phyloP scores from a whole-genome alignment of 2,113 vertebrate genomes.

The Tauraco erythrolophus region DNA sequence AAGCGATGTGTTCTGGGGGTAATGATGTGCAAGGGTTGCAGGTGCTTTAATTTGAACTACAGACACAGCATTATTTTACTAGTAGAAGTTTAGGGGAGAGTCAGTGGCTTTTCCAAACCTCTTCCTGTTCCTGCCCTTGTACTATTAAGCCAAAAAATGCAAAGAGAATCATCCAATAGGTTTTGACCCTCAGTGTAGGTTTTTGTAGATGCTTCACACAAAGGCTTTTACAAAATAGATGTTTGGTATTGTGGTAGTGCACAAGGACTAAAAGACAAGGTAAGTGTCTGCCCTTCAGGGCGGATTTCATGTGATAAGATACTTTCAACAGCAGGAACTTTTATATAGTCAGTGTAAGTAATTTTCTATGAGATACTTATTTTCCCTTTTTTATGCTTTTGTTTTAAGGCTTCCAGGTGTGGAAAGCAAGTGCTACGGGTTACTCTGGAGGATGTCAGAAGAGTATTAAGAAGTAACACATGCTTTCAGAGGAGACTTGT shows the following conservation, averaged over 20 bases:
- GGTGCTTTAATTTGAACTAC: not conserved
- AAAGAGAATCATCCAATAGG: not conserved
- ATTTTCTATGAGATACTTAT: not conserved
- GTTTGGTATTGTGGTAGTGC: not conserved
- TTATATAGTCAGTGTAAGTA: not conserved
- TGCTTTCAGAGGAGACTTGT: conserved; percentile 23
- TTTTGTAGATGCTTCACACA: not conserved
- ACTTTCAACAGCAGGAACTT: not conserved
- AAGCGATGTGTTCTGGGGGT: not conserved
- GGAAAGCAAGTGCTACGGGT: conserved; percentile 53
- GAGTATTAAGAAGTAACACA: conserved; percentile 20
- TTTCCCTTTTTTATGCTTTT: not conserved
- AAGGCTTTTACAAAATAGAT: not conserved
- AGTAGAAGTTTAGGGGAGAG: not conserved
- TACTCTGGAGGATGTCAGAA: conserved; percentile 39
- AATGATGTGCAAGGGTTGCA: not conserved
- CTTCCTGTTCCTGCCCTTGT: not conserved
- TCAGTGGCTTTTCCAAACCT: not conserved
- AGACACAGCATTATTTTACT: not conserved
- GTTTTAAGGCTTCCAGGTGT: conserved; percentile 15
- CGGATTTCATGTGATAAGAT: not conserved
- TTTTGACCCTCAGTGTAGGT: not conserved
- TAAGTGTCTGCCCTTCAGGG: not conserved
- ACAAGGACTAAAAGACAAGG: not conserved
- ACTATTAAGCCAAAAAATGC: not conserved